Evolutionary conservation across 1,140 invertebrate genomes (phyloP).

Genomic region (Cryptotermes secundus): DNA sequence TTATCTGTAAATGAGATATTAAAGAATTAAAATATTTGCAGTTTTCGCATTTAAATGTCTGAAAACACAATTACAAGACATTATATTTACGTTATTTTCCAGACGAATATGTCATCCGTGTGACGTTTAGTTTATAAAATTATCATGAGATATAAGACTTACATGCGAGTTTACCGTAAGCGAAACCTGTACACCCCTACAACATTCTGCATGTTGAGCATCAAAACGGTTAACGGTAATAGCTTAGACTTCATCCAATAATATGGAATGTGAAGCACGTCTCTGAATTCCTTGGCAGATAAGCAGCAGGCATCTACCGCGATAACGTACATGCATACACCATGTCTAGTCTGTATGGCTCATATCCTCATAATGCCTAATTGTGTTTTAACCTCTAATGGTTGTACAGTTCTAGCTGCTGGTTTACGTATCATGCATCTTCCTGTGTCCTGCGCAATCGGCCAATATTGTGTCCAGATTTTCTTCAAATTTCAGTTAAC

Average conservation of each 20-base stretch:
- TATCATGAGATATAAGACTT: too few species aligned
- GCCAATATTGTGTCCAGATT: not conserved
- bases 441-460: not conserved
- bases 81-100: too few species aligned
- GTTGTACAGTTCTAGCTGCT: not conserved
- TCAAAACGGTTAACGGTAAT: constrained; percentile 11
- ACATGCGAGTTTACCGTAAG: too few species aligned
- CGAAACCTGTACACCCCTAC: not conserved
- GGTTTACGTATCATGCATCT: not conserved
- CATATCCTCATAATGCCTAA: not conserved
- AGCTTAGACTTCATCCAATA: constrained; percentile 16
- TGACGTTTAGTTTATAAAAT: too few species aligned
- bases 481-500: too few species aligned
- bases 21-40: too few species aligned
- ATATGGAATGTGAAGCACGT: not conserved
- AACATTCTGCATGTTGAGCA: not conserved
- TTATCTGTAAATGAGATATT: too few species aligned
- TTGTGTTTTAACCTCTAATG: not conserved
- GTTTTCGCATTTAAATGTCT: too few species aligned
- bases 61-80: too few species aligned
- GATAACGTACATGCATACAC: constrained; percentile 3
- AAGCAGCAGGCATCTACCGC: not conserved
- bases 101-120: too few species aligned
- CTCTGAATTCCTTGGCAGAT: constrained; percentile 15
- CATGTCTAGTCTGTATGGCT: not conserved